phyloP scores from a whole-genome alignment of 1,140 invertebrate species.

The Brachionus angularis region DNA sequence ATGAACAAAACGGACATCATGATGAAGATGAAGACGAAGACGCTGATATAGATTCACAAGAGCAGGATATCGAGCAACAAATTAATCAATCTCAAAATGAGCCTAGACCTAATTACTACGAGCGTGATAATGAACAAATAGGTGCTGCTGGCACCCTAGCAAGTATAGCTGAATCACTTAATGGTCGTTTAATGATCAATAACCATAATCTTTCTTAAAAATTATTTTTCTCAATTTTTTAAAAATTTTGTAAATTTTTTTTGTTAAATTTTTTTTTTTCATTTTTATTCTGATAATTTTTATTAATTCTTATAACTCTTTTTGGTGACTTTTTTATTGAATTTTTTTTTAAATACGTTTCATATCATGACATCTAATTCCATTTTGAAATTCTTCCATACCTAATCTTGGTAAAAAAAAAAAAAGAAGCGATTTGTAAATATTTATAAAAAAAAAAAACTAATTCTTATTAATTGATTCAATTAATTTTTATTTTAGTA shows the following conservation, averaged over 20 bases:
- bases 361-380: too few relatives aligned
- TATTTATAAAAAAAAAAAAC: too few relatives aligned
- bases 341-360: too few relatives aligned
- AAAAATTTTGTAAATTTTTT: neutral
- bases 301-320: too few relatives aligned
- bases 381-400: too few relatives aligned
- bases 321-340: too few relatives aligned
- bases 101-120: neutral
- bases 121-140: conserved; percentile 38
- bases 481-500: too few relatives aligned
- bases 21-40: conserved; percentile 18
- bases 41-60: neutral
- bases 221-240: neutral
- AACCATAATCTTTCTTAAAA: conserved; percentile 21
- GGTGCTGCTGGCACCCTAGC: conserved; percentile 35
- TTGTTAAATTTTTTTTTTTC: neutral
- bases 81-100: conserved; percentile 16
- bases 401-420: too few relatives aligned
- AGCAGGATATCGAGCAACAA: conserved; percentile 25
- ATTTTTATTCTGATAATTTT: too few relatives aligned
- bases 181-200: conserved; percentile 18
- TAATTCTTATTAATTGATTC: too few relatives aligned
- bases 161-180: conserved; percentile 38
- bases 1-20: conserved; percentile 6
- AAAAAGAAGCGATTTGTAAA: too few relatives aligned